A percentile compares a stretch with the other conserved stretches of the same genome.
These are phyloP conservation scores for Cheilosia grossa DNA, from an alignment of 2,888 invertebrate genomes.

Conservation along the genomic window DNA sequence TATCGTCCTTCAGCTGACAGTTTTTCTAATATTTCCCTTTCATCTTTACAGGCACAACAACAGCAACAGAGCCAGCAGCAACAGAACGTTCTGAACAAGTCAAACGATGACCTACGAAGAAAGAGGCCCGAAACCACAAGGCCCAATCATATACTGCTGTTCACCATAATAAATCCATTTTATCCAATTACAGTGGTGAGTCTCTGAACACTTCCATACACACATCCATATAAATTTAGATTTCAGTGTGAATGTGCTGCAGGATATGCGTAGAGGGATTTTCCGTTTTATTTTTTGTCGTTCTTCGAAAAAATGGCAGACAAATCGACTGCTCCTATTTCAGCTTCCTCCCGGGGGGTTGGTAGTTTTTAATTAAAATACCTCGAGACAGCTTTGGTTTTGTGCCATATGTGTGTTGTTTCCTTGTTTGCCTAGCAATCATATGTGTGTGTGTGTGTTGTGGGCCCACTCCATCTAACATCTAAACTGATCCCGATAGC, in stretches of 20 bases:
- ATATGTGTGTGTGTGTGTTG: neutral
- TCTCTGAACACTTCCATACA: conserved; percentile 78
- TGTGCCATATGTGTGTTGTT: conserved; percentile 55
- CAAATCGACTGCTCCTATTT: conserved; percentile 15
- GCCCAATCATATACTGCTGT: conserved; percentile 97
- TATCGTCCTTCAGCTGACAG: conserved; percentile 6
- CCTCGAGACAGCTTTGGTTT: conserved; percentile 61
- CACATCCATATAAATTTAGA: neutral
- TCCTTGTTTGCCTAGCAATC: conserved; percentile 48
- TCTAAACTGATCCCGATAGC: conserved; percentile 25
- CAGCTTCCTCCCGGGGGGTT: neutral
- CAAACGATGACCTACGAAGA: conserved; percentile 87
- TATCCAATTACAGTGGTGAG: conserved; percentile 99
- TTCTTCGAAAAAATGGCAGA: conserved; percentile 34
- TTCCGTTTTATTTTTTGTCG: conserved; percentile 21
- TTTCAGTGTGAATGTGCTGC: neutral
- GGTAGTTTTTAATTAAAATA: conserved; percentile 71
- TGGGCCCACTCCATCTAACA: conserved; percentile 1
- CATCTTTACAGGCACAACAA: conserved; percentile 79
- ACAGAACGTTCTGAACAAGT: conserved; percentile 81
- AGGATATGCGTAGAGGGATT: conserved; percentile 20
- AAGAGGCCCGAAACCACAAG: conserved; percentile 92
- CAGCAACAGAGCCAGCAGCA: conserved; percentile 81
- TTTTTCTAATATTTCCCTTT: neutral
- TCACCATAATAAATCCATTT: conserved; percentile 98